A percentile compares a stretch with the other conserved stretches of the same genome.
Conservation (phyloP, 1,140 invertebrate species). For the Apolygus lucorum region DNA sequence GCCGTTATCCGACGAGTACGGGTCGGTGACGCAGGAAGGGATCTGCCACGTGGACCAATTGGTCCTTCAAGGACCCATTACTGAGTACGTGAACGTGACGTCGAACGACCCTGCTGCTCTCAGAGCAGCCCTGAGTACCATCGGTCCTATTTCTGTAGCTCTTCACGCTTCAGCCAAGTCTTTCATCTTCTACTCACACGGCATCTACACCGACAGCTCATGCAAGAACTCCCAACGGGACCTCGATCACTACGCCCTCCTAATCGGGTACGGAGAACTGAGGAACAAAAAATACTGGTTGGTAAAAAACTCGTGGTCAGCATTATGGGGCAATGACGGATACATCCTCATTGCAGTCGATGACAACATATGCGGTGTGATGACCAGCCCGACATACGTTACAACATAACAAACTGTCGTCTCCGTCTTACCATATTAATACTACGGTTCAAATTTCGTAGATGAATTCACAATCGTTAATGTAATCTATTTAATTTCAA, state of each 20-base stretch:
- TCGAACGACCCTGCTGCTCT: not conserved
- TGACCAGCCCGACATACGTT: constrained; percentile 78
- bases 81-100: not conserved
- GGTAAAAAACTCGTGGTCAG: constrained; percentile 91
- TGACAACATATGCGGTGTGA: constrained; percentile 85
- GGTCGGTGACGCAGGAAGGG: not conserved
- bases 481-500: too few species aligned
- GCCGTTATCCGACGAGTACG: not conserved
- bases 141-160: not conserved
- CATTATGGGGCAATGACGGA: constrained; percentile 87
- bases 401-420: too few species aligned
- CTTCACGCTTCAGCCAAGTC: constrained; percentile 26
- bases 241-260: not conserved
- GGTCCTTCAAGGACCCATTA: not conserved
- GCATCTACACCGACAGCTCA: constrained; percentile 78
- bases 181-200: constrained; percentile 53
- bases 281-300: constrained; percentile 71
- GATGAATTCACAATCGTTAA: too few species aligned
- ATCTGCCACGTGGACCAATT: not conserved
- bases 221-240: constrained; percentile 45
- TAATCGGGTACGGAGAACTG: not conserved
- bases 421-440: too few species aligned
- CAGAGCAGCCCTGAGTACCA: not conserved
- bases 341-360: constrained; percentile 80
- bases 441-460: too few species aligned